These are phyloP conservation scores for Coelogynopora nodosa DNA, from an alignment of 2,888 invertebrate genomes.

Conservation along the genomic window DNA sequence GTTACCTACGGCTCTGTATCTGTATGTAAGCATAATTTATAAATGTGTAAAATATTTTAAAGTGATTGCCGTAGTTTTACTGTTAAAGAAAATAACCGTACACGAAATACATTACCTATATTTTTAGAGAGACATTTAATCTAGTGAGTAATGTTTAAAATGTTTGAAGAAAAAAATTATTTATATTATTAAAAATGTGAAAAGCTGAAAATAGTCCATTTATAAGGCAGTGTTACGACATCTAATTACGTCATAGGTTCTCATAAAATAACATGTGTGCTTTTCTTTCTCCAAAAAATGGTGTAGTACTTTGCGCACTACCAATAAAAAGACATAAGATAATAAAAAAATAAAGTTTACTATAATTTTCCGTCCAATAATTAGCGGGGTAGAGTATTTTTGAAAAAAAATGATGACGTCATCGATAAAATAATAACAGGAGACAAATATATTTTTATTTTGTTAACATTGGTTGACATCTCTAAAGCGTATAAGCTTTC, in stretches of 20 bases:
- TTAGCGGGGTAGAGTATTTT: not conserved
- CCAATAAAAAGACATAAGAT: not conserved
- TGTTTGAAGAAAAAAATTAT: not conserved
- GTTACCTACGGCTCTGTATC: not conserved
- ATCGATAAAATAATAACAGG: not conserved
- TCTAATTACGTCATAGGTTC: not conserved
- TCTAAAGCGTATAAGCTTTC: not conserved
- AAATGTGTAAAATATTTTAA: constrained; percentile 4
- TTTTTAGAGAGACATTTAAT: too few species aligned
- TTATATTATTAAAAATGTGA: not conserved
- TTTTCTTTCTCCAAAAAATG: not conserved
- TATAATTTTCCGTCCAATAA: not conserved
- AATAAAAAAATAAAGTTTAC: not conserved
- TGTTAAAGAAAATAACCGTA: not conserved
- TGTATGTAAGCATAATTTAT: constrained; percentile 16
- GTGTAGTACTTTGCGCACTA: not conserved
- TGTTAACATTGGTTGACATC: not conserved
- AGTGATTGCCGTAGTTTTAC: not conserved
- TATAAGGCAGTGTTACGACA: not conserved
- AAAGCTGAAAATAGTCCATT: not conserved
- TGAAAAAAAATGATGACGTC: not conserved
- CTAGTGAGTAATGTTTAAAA: too few species aligned
- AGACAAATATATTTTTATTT: not conserved
- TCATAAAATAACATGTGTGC: not conserved
- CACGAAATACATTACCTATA: too few species aligned